Base-by-base conservation (phyloP, 2,797 vertebrate species). In the Clamator glandarius region DNA sequence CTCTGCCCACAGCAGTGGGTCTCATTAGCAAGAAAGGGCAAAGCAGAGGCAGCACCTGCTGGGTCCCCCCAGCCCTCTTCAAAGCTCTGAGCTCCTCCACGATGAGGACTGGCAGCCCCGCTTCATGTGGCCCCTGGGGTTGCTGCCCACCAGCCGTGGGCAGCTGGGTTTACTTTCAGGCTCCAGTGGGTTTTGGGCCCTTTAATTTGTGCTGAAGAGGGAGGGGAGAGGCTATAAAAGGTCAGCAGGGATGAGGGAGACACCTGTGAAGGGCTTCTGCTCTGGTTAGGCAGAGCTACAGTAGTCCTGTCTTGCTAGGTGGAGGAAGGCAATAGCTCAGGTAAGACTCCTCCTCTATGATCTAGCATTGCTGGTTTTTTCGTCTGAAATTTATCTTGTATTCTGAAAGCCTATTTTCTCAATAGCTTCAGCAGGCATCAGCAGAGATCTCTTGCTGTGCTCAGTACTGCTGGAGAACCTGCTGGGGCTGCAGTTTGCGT, bases 111-210 rank as follows among this genome's bases (percentile, higher is more conserved):
- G 55, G 16, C 31, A 26, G 50, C 62, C 15, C 48, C 23, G 0
- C 8, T 14, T 14, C 8, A 0, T 4, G 2, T 1, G 2, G 6
- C 11, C 28, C 33, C 31, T 23, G 1, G 21, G 35, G 59, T 6
- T 79, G 19, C 64, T 57, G 24, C 50, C 44, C 33, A 26, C 54
- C 50, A 12, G 36, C n/a, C 25, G 3, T 7, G 24, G 11, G 9
- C 70, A 78, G 42, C 62, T 1, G 12, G 25, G 3, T 12, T 68
- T 41, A 13, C 7, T 44, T 14, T 6, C 39, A 33, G 46, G 66
- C 39, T 50, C 21, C 39, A 3, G 19, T 1, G 51, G 28, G 35
- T 0, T 44, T 74, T 39, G 61, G 20, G 11, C 44, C n/a, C 39
- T 81, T 55, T 72, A 55, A 73, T 31, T 61, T 5, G 42, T 5